These are phyloP conservation scores for Atethmia centrago DNA, from an alignment of 2,888 invertebrate species.

Conservation along the genomic window DNA sequence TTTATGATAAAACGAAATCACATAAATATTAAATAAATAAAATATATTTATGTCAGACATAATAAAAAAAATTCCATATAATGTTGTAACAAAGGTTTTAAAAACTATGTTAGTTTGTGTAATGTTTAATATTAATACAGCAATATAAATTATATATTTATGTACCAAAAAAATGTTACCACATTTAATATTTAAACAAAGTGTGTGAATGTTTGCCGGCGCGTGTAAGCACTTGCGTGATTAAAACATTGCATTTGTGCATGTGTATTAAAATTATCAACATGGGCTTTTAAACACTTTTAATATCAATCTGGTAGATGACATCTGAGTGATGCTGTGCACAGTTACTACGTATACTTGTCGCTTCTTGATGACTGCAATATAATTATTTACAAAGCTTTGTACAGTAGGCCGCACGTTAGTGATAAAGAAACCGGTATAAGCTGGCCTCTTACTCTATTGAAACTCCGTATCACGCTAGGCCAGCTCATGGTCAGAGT, in stretches of 20 bases:
- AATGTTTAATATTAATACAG: not conserved
- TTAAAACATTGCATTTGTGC: slow-evolving; percentile 50
- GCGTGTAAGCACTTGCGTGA: slow-evolving; percentile 52
- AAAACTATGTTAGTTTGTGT: no score
- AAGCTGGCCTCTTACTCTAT: no score
- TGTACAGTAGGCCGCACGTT: not conserved
- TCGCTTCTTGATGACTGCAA: not conserved
- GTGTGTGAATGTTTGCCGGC: not conserved
- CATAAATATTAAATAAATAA: no score
- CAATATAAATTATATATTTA: not conserved
- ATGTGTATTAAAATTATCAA: slow-evolving; percentile 31
- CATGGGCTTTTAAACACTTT: slow-evolving; percentile 15
- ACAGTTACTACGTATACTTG: no score
- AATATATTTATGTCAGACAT: no score
- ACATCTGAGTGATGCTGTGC: slow-evolving; percentile 4
- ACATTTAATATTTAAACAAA: slow-evolving; percentile 41
- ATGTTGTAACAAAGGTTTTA: no score
- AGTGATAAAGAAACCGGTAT: no score
- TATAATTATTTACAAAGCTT: not conserved
- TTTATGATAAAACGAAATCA: no score
- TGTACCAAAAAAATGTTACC: not conserved
- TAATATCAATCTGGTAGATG: slow-evolving; percentile 30
- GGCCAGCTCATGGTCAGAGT: no score
- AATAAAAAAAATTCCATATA: no score
- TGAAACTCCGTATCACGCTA: not conserved